These are phyloP conservation scores for Prunella fulvescens DNA, from an alignment of 2,113 vertebrate genomes.

Conservation along the genomic window DNA sequence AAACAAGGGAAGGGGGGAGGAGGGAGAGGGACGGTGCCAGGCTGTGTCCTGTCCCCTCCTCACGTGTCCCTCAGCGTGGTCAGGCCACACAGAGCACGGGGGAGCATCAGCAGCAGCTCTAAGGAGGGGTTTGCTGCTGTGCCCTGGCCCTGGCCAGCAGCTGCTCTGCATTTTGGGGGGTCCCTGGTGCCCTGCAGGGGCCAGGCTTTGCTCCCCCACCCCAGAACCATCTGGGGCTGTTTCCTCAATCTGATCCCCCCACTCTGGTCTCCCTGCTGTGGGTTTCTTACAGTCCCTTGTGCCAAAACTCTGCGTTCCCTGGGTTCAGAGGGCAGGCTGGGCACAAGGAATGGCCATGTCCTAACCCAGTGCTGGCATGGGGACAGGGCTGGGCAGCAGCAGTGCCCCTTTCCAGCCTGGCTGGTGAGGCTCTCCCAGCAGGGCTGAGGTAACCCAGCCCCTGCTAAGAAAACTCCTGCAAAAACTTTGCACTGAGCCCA, in stretches of 20 bases:
- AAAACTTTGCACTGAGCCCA: not conserved
- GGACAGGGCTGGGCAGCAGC: not conserved
- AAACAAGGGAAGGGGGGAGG: not conserved
- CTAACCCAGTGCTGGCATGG: not conserved
- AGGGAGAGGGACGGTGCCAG: not conserved
- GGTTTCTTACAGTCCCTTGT: not conserved
- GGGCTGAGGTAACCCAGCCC: not conserved
- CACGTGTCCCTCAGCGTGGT: rapidly evolving
- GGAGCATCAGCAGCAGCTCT: not conserved
- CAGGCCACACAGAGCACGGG: not conserved
- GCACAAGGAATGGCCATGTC: not conserved
- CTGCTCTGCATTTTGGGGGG: not conserved
- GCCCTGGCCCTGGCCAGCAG: not conserved
- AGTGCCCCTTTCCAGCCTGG: not conserved
- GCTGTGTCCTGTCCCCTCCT: not conserved
- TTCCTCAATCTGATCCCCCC: not conserved
- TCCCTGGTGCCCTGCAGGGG: not conserved
- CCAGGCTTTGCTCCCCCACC: not conserved
- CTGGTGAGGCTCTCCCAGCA: not conserved
- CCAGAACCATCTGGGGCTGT: rapidly evolving
- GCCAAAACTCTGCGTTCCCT: not conserved
- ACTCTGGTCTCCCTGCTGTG: not conserved
- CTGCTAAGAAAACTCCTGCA: not conserved
- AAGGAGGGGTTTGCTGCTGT: not conserved
- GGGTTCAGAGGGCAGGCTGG: not conserved